These are phyloP conservation scores for Cygnus buccinator DNA, from an alignment of 2,113 vertebrate species.

Conservation along the genomic window DNA sequence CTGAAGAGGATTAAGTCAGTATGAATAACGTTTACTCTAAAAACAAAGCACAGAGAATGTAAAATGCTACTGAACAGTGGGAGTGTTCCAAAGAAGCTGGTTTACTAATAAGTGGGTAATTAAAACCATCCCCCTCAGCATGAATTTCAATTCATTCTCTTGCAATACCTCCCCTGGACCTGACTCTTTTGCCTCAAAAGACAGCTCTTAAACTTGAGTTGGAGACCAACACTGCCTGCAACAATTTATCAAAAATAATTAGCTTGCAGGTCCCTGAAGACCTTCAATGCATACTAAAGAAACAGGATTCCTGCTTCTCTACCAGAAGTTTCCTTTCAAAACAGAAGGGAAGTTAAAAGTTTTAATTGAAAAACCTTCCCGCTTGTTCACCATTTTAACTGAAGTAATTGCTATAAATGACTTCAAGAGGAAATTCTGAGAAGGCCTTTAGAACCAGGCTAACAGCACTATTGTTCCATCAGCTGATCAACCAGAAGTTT, in stretches of 20 bases:
- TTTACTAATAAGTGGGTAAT: background rate
- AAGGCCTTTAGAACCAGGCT: background rate
- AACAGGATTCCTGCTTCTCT: background rate
- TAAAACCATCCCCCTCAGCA: background rate
- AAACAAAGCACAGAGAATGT: background rate
- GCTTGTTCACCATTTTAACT: background rate
- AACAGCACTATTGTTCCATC: background rate
- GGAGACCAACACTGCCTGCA: background rate
- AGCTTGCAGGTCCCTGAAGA: background rate
- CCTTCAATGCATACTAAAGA: background rate
- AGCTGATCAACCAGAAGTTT: background rate
- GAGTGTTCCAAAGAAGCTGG: background rate
- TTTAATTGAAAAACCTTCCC: background rate
- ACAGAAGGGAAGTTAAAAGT: background rate
- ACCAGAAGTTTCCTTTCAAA: background rate
- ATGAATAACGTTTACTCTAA: background rate
- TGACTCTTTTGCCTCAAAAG: background rate
- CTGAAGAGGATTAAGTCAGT: background rate
- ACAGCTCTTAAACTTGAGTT: background rate
- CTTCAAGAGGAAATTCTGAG: background rate
- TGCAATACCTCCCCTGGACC: background rate
- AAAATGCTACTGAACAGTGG: background rate
- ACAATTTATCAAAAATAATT: background rate
- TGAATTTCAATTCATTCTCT: background rate
- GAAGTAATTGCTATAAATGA: background rate